Conservation (phyloP, 2,113 vertebrate genomes). For the Petrocephalus zakoni region DNA sequence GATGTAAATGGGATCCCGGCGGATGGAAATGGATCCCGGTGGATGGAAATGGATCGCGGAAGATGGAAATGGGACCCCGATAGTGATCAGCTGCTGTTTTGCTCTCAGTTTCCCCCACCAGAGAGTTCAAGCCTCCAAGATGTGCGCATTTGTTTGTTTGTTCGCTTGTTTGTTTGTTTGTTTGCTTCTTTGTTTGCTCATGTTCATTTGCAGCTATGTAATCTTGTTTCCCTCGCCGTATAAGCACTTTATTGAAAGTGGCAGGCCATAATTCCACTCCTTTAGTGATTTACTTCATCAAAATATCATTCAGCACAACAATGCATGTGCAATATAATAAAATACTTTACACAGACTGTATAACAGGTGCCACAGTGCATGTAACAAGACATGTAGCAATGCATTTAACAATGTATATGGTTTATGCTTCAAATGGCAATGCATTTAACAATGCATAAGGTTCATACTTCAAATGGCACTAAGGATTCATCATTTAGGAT, state of each 20-base stretch:
- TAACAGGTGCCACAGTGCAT: too few species aligned
- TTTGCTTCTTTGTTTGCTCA: too few species aligned
- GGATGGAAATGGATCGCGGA: too few species aligned
- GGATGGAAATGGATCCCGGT: too few species aligned
- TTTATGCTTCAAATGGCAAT: background rate
- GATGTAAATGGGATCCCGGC: too few species aligned
- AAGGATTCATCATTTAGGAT: background rate
- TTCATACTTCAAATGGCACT: background rate
- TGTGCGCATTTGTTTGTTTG: background rate
- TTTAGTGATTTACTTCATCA: background rate
- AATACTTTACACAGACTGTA: background rate
- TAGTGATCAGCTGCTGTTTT: background rate
- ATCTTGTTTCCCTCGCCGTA: background rate
- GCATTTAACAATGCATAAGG: background rate
- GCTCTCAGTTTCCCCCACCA: background rate
- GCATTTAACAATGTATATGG: too few species aligned
- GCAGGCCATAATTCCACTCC: background rate
- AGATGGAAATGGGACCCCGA: too few species aligned
- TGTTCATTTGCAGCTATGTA: background rate
- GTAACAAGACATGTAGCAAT: background rate
- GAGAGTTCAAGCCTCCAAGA: background rate
- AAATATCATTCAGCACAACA: background rate
- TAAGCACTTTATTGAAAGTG: background rate
- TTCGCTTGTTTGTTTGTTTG: background rate
- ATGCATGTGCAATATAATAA: background rate